Evolutionary conservation across 2,113 vertebrate genomes (phyloP).

Genomic region (Chrysemys picta): DNA sequence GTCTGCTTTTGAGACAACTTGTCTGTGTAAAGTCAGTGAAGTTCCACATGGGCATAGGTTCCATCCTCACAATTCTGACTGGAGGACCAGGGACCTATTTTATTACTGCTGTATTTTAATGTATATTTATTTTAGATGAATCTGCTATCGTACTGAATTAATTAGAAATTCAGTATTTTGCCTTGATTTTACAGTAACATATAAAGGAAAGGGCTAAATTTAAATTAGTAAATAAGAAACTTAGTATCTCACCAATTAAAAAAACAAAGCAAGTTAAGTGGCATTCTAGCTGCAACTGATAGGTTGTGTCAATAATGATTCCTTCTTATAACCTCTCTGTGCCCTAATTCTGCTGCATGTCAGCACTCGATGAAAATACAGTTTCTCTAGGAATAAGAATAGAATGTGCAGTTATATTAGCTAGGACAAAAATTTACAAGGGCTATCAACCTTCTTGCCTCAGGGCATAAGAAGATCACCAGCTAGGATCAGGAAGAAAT

Average conservation of each 20-base stretch:
- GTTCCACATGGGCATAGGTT: neutral
- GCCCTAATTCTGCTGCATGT: conserved; percentile 49
- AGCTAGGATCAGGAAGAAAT: conserved; percentile 37
- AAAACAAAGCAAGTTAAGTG: neutral
- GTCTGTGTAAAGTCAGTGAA: neutral
- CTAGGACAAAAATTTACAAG: conserved; percentile 43
- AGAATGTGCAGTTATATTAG: conserved; percentile 46
- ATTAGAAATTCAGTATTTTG: neutral
- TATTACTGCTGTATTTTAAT: neutral
- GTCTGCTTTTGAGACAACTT: neutral
- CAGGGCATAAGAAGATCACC: conserved; percentile 6
- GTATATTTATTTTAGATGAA: neutral
- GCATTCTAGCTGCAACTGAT: neutral
- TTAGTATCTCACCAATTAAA: neutral
- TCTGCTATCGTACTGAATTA: neutral
- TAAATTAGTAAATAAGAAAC: neutral
- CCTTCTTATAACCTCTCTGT: conserved; percentile 36
- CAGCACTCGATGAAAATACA: neutral
- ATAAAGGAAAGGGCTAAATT: neutral
- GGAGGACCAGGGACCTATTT: neutral
- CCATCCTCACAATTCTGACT: neutral
- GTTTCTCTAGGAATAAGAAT: conserved; percentile 48
- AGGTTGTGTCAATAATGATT: conserved; percentile 1
- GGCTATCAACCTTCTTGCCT: conserved; percentile 57
- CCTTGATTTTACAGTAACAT: neutral